These are phyloP conservation scores for Ostrea edulis DNA, from an alignment of 1,140 invertebrate species.

Conservation along the genomic window DNA sequence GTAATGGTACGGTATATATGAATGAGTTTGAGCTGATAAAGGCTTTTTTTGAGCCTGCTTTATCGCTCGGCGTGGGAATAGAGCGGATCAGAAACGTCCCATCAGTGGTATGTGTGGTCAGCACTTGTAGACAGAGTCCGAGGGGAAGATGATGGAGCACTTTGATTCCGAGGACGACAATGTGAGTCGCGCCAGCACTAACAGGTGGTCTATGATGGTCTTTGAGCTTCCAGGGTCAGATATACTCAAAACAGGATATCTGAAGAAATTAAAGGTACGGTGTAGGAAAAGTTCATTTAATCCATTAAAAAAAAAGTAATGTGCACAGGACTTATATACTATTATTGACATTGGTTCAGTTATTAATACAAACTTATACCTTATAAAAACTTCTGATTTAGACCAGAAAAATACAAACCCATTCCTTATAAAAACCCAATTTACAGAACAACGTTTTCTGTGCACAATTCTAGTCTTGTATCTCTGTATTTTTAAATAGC, in stretches of 20 bases:
- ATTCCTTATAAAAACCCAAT: too few relatives aligned
- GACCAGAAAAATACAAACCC: too few relatives aligned
- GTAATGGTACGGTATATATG: background rate
- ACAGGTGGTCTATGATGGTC: background rate
- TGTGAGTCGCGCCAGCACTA: slow-evolving; percentile 10
- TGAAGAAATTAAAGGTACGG: slow-evolving; percentile 77
- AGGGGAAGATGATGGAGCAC: background rate
- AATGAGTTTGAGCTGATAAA: background rate
- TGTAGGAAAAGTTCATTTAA: too few relatives aligned
- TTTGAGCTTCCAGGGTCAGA: slow-evolving; percentile 71
- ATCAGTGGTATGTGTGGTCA: background rate
- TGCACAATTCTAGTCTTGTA: too few relatives aligned
- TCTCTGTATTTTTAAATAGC: too few relatives aligned
- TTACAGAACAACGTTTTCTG: too few relatives aligned
- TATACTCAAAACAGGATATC: slow-evolving; percentile 72
- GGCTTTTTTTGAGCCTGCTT: background rate
- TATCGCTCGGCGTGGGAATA: background rate
- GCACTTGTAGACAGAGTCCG: background rate
- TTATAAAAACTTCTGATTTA: too few relatives aligned
- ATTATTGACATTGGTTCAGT: too few relatives aligned
- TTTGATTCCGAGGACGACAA: slow-evolving; percentile 29
- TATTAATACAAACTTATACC: too few relatives aligned
- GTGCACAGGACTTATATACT: too few relatives aligned
- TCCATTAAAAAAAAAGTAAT: too few relatives aligned
- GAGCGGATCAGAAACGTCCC: background rate